Evolutionary conservation across 2,888 invertebrate species (phyloP).

Genomic region (Ditula angustiorana): DNA sequence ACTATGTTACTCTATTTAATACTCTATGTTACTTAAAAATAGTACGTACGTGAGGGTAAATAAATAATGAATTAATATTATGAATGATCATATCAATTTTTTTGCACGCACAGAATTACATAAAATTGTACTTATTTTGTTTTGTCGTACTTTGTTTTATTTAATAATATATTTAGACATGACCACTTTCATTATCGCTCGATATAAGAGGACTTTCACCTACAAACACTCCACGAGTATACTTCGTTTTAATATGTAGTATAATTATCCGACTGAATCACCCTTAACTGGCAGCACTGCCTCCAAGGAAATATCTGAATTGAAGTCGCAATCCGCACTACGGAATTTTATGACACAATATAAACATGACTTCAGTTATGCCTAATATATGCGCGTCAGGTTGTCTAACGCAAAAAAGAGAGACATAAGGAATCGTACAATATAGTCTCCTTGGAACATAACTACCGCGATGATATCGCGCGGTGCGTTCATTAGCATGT

Average conservation of each 20-base stretch:
- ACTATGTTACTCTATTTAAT: too few species aligned
- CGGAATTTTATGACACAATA: constrained; percentile 27
- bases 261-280: not conserved
- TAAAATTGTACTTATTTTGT: too few species aligned
- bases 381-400: constrained; percentile 54
- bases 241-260: too few species aligned
- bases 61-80: not conserved
- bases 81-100: not conserved
- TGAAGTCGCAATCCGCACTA: constrained; percentile 9
- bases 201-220: too few species aligned
- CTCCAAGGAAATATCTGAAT: not conserved
- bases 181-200: too few species aligned
- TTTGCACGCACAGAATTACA: too few species aligned
- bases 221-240: too few species aligned
- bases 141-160: too few species aligned
- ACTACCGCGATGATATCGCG: constrained; percentile 81
- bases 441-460: constrained; percentile 76
- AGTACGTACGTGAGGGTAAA: constrained; percentile 53
- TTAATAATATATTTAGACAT: too few species aligned
- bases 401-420: constrained; percentile 62
- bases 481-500: constrained; percentile 81
- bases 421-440: constrained; percentile 71
- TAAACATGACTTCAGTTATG: constrained; percentile 44
- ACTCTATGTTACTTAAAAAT: constrained; percentile 60
- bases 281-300: not conserved